Base-by-base conservation (phyloP, 2,888 invertebrate species). In the Xanthostigma xanthostigma region DNA sequence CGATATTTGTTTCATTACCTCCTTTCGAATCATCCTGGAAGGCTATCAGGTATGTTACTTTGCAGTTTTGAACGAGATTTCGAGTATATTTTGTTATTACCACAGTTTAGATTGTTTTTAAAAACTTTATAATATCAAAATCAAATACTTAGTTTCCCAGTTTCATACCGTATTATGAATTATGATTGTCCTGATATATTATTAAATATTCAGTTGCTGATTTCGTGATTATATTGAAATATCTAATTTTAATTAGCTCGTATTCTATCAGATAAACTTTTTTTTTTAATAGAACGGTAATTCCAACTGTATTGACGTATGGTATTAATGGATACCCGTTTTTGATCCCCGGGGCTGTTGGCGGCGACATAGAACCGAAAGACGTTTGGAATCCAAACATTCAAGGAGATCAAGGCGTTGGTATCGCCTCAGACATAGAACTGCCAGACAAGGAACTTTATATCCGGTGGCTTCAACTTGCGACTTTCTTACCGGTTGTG, bases 321-420 rank as follows among this genome's bases (percentile, higher is more conserved):
- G 93, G 94, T 0, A 77, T 94, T 17, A 80, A 90, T 45, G 96
- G 96, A 0, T 95, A 87, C 66, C 93, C 93, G 0, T 94, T 94
- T 58, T 76, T 94, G 41, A 81, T 95, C 72, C 91, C 94, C 0
- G 94, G 95, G 1, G 86, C 93, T 5, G 89, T 96, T 1, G 96
- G 96, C 0, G 96, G 93, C 0, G 91, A 92, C 58, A 84, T 83
- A 40, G 75, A 79, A 44, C 71, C 81, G 53, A 76, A 79, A 3
- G 73, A 74, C 2, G 27, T 27, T 6, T 27, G 27, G 27, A 27
- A 27, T 27, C 27, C 27, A 65, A 45, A 72, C 76, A 66, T 61
- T 2, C 49, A 64, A 9, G 67, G 69, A n/a, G 56, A 51, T 56
- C 3, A 62, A 59, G 38, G 41, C 54, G 11, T 63, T 41, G 53